Conservation (phyloP, 2,113 vertebrate species). For the Dicerorhinus sumatrensis region DNA sequence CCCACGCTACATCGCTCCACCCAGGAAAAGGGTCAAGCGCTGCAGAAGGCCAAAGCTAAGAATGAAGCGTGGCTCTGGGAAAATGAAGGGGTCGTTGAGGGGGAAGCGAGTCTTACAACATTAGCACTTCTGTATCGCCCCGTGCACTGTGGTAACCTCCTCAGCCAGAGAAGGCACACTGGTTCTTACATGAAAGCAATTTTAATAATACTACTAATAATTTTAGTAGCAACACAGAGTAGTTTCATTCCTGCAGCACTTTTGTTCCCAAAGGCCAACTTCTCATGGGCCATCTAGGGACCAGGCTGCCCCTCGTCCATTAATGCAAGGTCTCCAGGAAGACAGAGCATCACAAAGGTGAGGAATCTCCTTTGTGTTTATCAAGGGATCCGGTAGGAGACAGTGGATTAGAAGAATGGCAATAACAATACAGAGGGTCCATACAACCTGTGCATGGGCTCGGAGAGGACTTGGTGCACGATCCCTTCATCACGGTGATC, state of each 20-base stretch:
- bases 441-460: accelerated
- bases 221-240: not conserved
- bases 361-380: not conserved
- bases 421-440: not conserved
- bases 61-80: conserved; percentile 65
- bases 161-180: not conserved
- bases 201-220: conserved; percentile 9
- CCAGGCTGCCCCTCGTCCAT: not conserved
- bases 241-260: not conserved
- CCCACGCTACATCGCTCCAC: conserved; percentile 32
- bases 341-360: not conserved
- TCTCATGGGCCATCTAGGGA: not conserved
- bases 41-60: conserved; percentile 84
- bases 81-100: conserved; percentile 47
- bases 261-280: not conserved
- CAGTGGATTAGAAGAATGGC: not conserved
- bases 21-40: conserved; percentile 82
- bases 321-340: not conserved
- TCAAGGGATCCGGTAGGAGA: not conserved
- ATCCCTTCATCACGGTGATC: conserved; percentile 11
- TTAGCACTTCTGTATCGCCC: not conserved
- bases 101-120: not conserved
- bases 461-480: not conserved
- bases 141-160: not conserved
- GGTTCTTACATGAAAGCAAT: not conserved